Evolutionary conservation across 2,888 invertebrate species (phyloP), one percentile per base, ranked within the genome.

Genomic region (Machimus atricapillus): DNA sequence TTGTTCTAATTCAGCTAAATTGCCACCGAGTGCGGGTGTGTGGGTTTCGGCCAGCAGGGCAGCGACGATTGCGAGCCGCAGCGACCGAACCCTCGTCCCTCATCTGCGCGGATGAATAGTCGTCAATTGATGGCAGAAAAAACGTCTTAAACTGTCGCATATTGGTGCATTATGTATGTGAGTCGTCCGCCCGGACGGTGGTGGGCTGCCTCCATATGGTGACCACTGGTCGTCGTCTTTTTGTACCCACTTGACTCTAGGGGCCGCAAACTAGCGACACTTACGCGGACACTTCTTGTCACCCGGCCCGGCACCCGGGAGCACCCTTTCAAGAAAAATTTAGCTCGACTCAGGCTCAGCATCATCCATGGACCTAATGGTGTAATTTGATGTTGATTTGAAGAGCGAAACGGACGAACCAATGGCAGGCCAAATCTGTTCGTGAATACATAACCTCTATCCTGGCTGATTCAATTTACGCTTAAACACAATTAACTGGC

Each of bases 1-100:
- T 88, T 87, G 73, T 86, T 83, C 79, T 87, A 88, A 88, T 88
- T 88, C 88, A 82, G 40, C 86, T 88, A 86, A 85, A 88, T 86
- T 88, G 87, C 78, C 85, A 34, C 31, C 12, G 34, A 43, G 56
- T 87, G 85, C 78, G 40, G 77, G 83, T 76, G 83, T 82, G 66
- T 82, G 46, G 23, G 79, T 46, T 43, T n/a, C 31, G 43, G 16
- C 31, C 27, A 31, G 46, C 78, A n/a, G 43, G 19, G 9, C 40
- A 43, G n/a, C 27, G 43, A n/a, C n/a, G 43, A 43, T n/a, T 19
- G 27, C 14, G 19, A 14, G 14, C 46, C 23, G 19, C 27, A 46
- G 27, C n/a, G 46, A 12, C 34, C 23, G 58, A n/a, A 74, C 85
- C 74, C 74, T 52, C 74, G 74, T 85, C 58, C 82, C 82, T 82